Evolutionary conservation across 2,888 invertebrate genomes (phyloP), one percentile per base, ranked within the genome.

Genomic region (Eupithecia insigniata): DNA sequence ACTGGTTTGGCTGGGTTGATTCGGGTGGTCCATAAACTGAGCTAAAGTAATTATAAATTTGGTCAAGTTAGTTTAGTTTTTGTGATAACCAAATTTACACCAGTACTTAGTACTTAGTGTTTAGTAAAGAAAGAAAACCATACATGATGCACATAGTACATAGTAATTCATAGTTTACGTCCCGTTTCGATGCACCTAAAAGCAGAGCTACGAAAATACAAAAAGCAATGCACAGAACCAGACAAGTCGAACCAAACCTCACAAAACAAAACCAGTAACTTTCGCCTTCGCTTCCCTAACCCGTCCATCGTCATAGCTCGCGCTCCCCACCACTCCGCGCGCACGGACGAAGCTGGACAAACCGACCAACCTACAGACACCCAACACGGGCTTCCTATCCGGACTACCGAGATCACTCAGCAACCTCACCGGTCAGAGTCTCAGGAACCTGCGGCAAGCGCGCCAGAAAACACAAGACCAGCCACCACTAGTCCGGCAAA

Each of bases 361-460:
- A 78, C 80, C 80, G 51, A 70, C 73, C 66, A 64, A 58, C 70
- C 74, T 78, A 0, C 82, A 83, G 4, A 71, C 78, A 7, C 85
- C 79, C 51, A 82, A 85, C 82, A 83, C 86, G 30, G 89, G 93
- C 75, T 94, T 94, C 85, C 90, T 94, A 2, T 89, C 89, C 85
- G 93, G 91, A 0, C 85, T 94, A 14, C 94, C 94, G 1, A 79
- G 94, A 1, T 93, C 94, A 0, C 86, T 94, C 6, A 92, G 92
- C 86, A 94, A 93, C 82, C 88, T 94, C 26, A 94, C 94, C 28
- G 93, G 93, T 0, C 94, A 94, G 83, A 92, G 92, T 73, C 74
- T 93, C 0, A 78, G 92, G 10, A 90, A 92, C 73, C 81, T 94
- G 0, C 83, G 93, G 0, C 89, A 89, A 67, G 83, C 87, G n/a